These are phyloP conservation scores for Dasyornis broadbenti DNA, from an alignment of 2,113 vertebrate species.

Conservation along the genomic window DNA sequence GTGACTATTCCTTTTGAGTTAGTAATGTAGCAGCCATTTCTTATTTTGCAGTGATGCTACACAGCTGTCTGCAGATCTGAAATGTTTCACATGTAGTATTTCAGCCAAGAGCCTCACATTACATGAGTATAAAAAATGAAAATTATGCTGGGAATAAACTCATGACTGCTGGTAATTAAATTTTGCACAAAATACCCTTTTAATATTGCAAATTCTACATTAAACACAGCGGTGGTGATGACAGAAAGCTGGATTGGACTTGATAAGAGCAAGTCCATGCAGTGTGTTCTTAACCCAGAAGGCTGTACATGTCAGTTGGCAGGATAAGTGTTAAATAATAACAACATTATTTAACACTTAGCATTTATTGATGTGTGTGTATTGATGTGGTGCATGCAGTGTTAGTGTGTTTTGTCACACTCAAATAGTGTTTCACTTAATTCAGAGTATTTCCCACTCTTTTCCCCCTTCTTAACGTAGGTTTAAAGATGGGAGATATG, in stretches of 20 bases:
- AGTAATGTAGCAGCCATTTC: background rate
- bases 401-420: background rate
- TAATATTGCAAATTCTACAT: background rate
- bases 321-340: background rate
- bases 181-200: background rate
- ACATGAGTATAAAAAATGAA: background rate
- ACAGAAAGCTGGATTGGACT: background rate
- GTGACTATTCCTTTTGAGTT: background rate
- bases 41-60: background rate
- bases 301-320: background rate
- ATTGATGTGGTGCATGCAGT: background rate
- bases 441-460: background rate
- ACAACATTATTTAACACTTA: background rate
- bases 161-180: background rate
- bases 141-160: background rate
- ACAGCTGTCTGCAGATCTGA: background rate
- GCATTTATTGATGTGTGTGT: background rate
- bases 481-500: constrained; percentile 90
- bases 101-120: background rate
- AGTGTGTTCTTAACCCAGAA: background rate
- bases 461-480: constrained; percentile 56
- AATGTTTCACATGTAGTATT: background rate
- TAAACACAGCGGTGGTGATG: background rate
- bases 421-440: background rate
- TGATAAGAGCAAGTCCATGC: background rate